phyloP scores from a whole-genome alignment of 2,797 vertebrate species.

The Phylloscopus collybita region DNA sequence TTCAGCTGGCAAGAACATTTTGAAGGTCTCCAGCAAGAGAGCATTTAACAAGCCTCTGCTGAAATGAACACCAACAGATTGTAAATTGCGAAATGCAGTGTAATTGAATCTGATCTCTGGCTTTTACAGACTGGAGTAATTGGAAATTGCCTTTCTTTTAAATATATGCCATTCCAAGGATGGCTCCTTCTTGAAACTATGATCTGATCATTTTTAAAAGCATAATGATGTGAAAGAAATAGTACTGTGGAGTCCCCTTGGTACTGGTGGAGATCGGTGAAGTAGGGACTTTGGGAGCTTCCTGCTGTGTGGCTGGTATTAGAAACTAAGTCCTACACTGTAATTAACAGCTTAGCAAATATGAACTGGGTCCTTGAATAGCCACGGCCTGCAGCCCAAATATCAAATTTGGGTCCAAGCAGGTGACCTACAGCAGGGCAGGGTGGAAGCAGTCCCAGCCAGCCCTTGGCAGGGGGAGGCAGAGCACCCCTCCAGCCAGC shows the following conservation, averaged over 20 bases:
- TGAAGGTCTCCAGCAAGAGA: conserved; percentile 36
- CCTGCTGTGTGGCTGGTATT: conserved; percentile 47
- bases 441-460: background rate
- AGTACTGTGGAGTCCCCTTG: background rate
- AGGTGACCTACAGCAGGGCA: background rate
- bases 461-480: background rate
- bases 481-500: background rate
- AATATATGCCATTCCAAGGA: background rate
- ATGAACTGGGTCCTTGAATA: conserved; percentile 39
- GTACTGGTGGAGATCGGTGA: background rate
- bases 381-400: conserved; percentile 7
- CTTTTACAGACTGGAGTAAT: conserved; percentile 39
- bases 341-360: conserved; percentile 67
- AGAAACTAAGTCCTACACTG: conserved; percentile 46
- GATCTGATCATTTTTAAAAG: background rate
- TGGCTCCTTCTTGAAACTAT: background rate
- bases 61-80: conserved; percentile 51
- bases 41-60: conserved; percentile 36
- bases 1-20: conserved; percentile 24
- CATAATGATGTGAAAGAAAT: background rate
- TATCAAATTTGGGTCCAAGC: background rate
- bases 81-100: conserved; percentile 47
- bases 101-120: conserved; percentile 64
- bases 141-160: conserved; percentile 52
- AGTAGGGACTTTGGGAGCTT: background rate